These are phyloP conservation scores for Alcis repandata DNA, from an alignment of 2,888 invertebrate species.

Conservation along the genomic window DNA sequence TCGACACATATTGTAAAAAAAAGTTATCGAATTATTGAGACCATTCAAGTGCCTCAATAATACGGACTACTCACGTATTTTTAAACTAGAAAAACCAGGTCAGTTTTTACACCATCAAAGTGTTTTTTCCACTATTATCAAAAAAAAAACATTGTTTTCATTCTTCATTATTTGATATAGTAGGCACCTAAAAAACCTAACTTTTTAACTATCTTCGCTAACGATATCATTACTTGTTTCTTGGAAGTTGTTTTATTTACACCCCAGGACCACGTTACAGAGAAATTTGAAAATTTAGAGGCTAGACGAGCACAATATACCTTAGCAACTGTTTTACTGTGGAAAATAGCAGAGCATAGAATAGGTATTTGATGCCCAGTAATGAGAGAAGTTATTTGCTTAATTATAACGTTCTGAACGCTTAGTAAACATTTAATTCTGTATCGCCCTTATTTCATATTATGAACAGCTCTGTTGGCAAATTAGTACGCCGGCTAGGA, in stretches of 20 bases:
- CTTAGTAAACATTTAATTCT: conserved; percentile 64
- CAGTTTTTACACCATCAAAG: too few relatives aligned
- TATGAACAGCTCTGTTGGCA: conserved; percentile 32
- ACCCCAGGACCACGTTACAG: too few relatives aligned
- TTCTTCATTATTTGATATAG: too few relatives aligned
- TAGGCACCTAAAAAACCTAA: too few relatives aligned
- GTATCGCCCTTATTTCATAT: conserved; percentile 48
- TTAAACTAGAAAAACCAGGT: too few relatives aligned
- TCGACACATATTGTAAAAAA: too few relatives aligned
- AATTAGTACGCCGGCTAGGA: conserved; percentile 26
- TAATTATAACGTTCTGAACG: conserved; percentile 72
- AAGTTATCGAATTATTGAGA: too few relatives aligned
- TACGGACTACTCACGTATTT: too few relatives aligned
- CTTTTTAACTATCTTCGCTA: too few relatives aligned
- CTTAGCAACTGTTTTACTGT: conserved; percentile 25
- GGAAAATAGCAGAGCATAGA: conserved; percentile 49
- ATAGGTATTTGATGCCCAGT: conserved; percentile 68
- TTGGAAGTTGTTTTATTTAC: not conserved
- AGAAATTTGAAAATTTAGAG: not conserved
- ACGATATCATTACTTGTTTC: not conserved
- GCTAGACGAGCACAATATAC: conserved; percentile 10
- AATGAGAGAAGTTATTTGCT: conserved; percentile 79
- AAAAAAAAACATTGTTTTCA: too few relatives aligned
- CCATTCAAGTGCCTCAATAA: too few relatives aligned
- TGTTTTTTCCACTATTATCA: too few relatives aligned